Evolutionary conservation across 2,113 vertebrate species (phyloP).

Genomic region (Pithys albifrons): DNA sequence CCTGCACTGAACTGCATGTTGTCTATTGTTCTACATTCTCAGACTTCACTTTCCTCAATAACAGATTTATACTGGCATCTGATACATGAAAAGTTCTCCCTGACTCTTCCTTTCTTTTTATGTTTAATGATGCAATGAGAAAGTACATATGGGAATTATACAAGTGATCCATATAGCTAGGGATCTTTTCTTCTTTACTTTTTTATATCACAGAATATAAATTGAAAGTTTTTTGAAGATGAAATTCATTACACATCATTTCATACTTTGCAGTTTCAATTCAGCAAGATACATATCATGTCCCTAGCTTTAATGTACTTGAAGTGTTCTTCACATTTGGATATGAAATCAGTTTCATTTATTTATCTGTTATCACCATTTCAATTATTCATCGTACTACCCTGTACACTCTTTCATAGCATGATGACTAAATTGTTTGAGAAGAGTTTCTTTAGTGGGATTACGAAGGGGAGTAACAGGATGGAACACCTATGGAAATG

Average conservation of each 20-base stretch:
- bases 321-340: not conserved
- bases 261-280: not conserved
- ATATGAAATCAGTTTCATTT: not conserved
- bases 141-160: not conserved
- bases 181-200: not conserved
- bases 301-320: not conserved
- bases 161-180: not conserved
- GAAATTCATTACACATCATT: not conserved
- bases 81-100: not conserved
- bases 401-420: not conserved
- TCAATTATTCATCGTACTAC: not conserved
- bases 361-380: not conserved
- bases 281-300: not conserved
- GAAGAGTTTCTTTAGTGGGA: not conserved
- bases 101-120: not conserved
- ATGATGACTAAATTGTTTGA: not conserved
- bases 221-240: not conserved
- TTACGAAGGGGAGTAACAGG: not conserved
- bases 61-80: not conserved
- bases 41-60: not conserved
- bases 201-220: not conserved
- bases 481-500: not conserved
- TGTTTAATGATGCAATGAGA: not conserved
- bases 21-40: not conserved
- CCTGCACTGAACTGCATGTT: not conserved